Evolutionary conservation across 2,797 vertebrate genomes (phyloP).

Genomic region (Enteromius radiatus): DNA sequence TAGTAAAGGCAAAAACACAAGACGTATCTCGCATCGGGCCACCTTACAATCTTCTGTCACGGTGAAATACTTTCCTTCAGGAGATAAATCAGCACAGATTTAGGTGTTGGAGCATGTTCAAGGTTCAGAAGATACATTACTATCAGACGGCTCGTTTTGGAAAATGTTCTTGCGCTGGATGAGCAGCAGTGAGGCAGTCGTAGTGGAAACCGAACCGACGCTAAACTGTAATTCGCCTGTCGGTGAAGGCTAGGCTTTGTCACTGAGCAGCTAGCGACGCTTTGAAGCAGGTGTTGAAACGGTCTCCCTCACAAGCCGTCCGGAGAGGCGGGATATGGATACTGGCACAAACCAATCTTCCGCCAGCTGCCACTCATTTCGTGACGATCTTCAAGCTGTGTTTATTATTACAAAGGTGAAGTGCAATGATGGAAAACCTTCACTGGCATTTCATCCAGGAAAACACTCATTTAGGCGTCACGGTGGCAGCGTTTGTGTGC

Average conservation of each 20-base stretch:
- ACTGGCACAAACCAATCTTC: conserved; percentile 1
- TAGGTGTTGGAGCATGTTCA: conserved; percentile 43
- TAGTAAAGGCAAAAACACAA: conserved; percentile 33
- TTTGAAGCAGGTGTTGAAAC: conserved; percentile 34
- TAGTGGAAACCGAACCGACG: conserved; percentile 20
- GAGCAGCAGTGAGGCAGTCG: neutral
- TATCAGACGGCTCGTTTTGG: conserved; percentile 41
- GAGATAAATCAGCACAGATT: conserved; percentile 36
- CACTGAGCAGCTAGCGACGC: neutral
- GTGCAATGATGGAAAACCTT: neutral
- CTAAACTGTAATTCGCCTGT: conserved; percentile 30
- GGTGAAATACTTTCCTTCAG: conserved; percentile 22
- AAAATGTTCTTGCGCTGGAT: conserved; percentile 26
- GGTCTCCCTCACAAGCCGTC: neutral
- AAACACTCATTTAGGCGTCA: conserved; percentile 10
- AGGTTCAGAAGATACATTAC: conserved; percentile 47
- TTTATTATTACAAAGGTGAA: conserved; percentile 30
- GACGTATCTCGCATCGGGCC: neutral
- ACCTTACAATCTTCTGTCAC: conserved; percentile 38
- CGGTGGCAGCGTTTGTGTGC: conserved; percentile 7
- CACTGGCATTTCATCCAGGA: neutral
- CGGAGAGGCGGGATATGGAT: neutral
- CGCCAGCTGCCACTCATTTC: conserved; percentile 12
- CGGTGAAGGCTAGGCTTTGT: neutral
- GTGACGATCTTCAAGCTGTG: neutral